A percentile compares a stretch with the other conserved stretches of the same genome.
These are phyloP conservation scores for Perognathus longimembris DNA, from an alignment of 2,113 vertebrate species.

Conservation along the genomic window DNA sequence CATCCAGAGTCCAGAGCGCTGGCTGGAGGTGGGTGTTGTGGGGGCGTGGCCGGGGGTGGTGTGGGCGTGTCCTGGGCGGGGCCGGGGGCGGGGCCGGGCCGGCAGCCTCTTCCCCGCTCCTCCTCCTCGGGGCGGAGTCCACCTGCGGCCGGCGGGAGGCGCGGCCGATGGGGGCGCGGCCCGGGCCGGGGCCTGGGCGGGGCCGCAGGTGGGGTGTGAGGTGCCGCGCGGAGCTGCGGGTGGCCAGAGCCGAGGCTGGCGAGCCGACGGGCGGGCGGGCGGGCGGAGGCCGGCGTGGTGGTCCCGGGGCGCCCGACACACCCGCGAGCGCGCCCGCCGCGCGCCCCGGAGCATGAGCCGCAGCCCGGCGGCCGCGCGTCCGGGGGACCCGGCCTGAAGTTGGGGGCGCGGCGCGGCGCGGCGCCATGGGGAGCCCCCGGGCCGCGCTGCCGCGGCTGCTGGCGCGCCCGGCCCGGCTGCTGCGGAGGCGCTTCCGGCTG, in stretches of 20 bases:
- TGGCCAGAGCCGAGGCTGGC: background rate
- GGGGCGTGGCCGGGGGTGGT: no score
- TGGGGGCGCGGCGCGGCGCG: background rate
- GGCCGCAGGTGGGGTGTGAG: conserved; percentile 66
- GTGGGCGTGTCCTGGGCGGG: no score
- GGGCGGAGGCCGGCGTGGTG: background rate
- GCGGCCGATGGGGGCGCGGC: conserved; percentile 32
- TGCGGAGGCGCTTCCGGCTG: conserved; percentile 84
- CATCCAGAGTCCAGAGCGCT: no score
- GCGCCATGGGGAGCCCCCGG: conserved; percentile 76
- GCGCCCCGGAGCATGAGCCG: background rate
- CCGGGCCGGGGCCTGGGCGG: conserved; percentile 1
- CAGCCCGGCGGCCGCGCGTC: background rate
- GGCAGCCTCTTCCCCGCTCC: no score
- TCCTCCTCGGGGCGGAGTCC: no score
- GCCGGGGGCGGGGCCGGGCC: no score
- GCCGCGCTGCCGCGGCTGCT: conserved; percentile 66
- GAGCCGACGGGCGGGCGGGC: conserved; percentile 52
- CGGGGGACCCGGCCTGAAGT: background rate
- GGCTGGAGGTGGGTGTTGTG: no score
- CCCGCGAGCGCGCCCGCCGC: background rate
- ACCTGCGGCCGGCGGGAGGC: no score
- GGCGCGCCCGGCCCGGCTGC: conserved; percentile 78
- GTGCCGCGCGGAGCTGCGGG: background rate
- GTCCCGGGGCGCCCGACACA: no score